Base-by-base conservation (phyloP, 2,797 vertebrate species). In the Myotis planiceps region DNA sequence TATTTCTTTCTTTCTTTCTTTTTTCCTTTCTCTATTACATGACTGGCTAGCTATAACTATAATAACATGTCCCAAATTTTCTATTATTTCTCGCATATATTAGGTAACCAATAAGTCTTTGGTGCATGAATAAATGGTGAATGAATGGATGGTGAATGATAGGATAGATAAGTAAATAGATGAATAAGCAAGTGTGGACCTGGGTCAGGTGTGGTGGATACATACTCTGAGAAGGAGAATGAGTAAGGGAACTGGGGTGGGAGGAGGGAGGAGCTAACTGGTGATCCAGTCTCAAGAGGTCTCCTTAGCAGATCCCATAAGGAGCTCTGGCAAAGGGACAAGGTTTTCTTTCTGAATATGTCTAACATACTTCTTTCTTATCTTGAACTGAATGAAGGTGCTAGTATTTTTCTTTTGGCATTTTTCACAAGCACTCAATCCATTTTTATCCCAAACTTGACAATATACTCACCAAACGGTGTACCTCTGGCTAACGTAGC, bases 371-470 rank as follows among this genome's bases (percentile, higher is more conserved):
- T 29, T 76, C 9, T 68, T 29, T 80, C 9, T 68, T 75, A 91
- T n/a, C 47, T n/a, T 68, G 25, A 91, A 69, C 45, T 55, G 53
- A 96, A 72, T 12, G 32, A 45, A 92, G 29, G 42, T 71, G 21
- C 13, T 19, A 63, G 3, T 42, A 34, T 14, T 75, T 97, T 96
- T 81, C 42, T 96, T 95, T 42, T 49, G 92, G 34, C 12, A 92
- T 87, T 98, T 98, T 97, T 95, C 34, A n/a, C 65, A 69, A 95
- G 42, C 37, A 39, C n/a, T 19, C 79, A 25, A 94, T 95, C 76
- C 68, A 94, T 66, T 96, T 98, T 96, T 95, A 37, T 0, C 0
- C 21, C 53, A 12, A 82, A 86, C 29, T 75, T 34, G 74, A 16
- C 18, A 81, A 27, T 27, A 19, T 42, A 83, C 3, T 76, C 60